Conservation (phyloP, 2,888 invertebrate species). For the Dichetophora obliterata region DNA sequence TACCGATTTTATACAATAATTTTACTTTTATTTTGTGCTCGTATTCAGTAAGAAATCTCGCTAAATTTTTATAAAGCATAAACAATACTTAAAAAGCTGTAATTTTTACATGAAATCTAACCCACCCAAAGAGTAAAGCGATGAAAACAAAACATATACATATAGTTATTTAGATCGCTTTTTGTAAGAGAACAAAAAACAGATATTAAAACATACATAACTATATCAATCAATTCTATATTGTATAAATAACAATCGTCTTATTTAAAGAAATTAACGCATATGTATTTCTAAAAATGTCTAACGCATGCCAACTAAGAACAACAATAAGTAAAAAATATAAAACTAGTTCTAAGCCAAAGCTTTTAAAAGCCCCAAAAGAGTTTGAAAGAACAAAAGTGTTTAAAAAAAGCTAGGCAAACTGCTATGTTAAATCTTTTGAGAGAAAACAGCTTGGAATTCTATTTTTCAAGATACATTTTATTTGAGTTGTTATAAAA, state of each 20-base stretch:
- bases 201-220: neutral
- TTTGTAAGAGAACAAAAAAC: constrained; percentile 11
- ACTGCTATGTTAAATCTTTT: no score
- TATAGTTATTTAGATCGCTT: neutral
- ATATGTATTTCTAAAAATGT: neutral
- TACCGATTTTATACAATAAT: neutral
- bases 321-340: neutral
- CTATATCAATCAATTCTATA: neutral
- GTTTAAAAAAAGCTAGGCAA: no score
- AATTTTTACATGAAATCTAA: constrained; percentile 34
- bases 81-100: constrained; percentile 19
- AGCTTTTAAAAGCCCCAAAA: constrained; percentile 1
- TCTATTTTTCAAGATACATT: no score
- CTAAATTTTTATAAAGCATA: neutral
- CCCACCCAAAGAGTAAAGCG: constrained; percentile 31
- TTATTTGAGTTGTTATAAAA: no score
- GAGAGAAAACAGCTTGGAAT: no score
- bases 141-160: no score
- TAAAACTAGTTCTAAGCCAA: neutral
- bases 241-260: neutral
- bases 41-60: neutral
- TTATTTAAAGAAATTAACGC: neutral
- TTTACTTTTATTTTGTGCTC: neutral
- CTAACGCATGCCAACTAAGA: neutral
- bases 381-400: neutral